Evolutionary conservation across 2,797 vertebrate species (phyloP), one percentile per base, ranked within the genome.

Genomic region (Nannoperca obscura): DNA sequence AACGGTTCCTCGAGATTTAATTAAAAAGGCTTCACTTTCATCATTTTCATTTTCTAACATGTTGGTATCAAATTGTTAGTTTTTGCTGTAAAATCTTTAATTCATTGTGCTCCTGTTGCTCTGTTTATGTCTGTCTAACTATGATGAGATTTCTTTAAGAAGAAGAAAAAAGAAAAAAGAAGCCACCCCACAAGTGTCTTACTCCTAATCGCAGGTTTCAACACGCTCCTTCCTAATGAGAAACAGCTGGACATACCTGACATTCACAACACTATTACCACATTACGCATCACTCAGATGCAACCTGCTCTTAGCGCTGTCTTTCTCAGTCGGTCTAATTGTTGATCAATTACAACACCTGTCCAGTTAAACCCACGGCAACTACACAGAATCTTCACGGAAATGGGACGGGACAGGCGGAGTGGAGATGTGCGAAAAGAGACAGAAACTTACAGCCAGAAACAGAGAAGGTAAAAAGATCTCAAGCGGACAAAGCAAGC

Each of bases 381-480:
- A 24, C 42, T 52, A 44, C 40, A 30, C 10, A 0, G 12, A 74
- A 24, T 27, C 34, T 10, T 42, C 5, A 19, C 27, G 22, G 49
- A 61, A 66, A 40, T 7, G 1, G 20, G 38, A 27, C 0, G 22
- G 64, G 22, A 52, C 14, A 12, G 53, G 38, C 4, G 7, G 13
- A 52, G 71, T 19, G 3, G 38, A 30, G 49, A 59, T 5, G 49
- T 62, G 49, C 57, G 70, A 83, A 63, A 67, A 40, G 32, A 83
- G 71, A 81, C 42, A 72, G 78, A 84, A 84, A 94, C 91, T 94
- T 93, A 94, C 92, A 93, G 88, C 77, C 46, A 66, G 78, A 86
- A 81, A 86, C 36, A 93, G 86, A 91, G 83, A 88, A 82, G 84
- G 84, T 79, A 69, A 65, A 84, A 84, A 86, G 91, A 83, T 90